Evolutionary conservation across 2,888 invertebrate genomes (phyloP).

Genomic region (Cephalotes varians): DNA sequence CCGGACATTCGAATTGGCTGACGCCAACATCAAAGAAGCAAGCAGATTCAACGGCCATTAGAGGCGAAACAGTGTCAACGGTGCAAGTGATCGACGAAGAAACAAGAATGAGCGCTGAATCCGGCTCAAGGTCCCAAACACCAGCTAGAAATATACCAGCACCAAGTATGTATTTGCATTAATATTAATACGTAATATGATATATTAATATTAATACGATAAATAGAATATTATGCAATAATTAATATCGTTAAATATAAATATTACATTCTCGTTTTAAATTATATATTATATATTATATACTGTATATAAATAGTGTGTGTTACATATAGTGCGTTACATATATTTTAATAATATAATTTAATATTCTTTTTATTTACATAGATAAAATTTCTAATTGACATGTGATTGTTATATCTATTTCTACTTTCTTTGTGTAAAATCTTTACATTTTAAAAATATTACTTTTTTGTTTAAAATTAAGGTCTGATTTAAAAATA

Average conservation of each 20-base stretch:
- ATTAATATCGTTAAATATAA: background rate
- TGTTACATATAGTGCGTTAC: too few species aligned
- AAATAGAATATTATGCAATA: slow-evolving; percentile 13
- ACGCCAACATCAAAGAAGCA: slow-evolving; percentile 81
- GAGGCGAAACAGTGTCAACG: slow-evolving; percentile 80
- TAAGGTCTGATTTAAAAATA: slow-evolving; percentile 31
- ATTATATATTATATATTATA: background rate
- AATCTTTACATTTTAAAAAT: slow-evolving; percentile 12
- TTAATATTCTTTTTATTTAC: background rate
- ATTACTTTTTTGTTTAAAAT: slow-evolving; percentile 41
- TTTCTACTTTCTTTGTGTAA: background rate
- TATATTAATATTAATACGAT: background rate
- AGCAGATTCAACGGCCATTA: slow-evolving; percentile 66
- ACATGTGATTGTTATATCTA: slow-evolving; percentile 1
- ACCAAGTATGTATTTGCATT: slow-evolving; percentile 76
- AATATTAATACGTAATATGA: background rate
- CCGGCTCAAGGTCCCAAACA: slow-evolving; percentile 84
- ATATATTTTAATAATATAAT: slow-evolving; percentile 27
- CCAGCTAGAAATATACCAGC: slow-evolving; percentile 83
- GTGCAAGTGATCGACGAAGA: slow-evolving; percentile 87
- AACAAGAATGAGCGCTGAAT: slow-evolving; percentile 87
- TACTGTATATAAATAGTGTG: background rate
- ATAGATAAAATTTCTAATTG: background rate
- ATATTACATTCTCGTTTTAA: background rate
- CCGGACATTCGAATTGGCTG: slow-evolving; percentile 82